Conservation (phyloP, 2,113 vertebrate species). For the Rhizomys pruinosus region DNA sequence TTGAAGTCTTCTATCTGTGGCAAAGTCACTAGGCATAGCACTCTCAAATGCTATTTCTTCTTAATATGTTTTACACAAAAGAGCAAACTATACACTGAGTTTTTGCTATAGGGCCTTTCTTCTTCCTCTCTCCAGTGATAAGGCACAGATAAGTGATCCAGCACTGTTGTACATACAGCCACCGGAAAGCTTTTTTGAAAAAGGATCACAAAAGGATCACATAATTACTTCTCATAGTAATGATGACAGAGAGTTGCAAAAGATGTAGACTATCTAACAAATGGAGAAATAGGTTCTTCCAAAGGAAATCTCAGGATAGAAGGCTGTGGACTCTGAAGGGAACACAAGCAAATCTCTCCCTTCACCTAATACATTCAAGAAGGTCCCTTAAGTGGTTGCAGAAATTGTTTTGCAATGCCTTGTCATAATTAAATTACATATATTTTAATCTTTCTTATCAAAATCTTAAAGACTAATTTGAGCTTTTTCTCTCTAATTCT, state of each 20-base stretch:
- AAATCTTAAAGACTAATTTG: not conserved
- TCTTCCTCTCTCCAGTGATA: slow-evolving; percentile 35
- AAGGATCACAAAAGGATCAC: slow-evolving; percentile 65
- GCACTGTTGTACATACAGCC: not conserved
- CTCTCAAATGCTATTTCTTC: slow-evolving; percentile 23
- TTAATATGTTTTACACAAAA: slow-evolving; percentile 43
- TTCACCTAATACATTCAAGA: no score
- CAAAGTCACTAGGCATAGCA: slow-evolving; percentile 68
- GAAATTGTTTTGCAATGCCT: not conserved
- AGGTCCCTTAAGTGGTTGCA: not conserved
- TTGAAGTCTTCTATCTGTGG: slow-evolving; percentile 75
- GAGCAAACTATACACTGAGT: not conserved
- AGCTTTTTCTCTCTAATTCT: not conserved
- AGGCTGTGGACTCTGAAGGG: not conserved
- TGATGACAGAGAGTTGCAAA: not conserved
- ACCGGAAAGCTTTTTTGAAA: not conserved
- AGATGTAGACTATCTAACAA: not conserved
- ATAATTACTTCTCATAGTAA: slow-evolving; percentile 80
- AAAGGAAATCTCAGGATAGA: not conserved
- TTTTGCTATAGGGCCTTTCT: not conserved
- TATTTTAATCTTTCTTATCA: not conserved
- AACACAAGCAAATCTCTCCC: not conserved
- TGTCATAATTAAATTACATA: not conserved
- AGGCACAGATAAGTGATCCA: slow-evolving; percentile 20
- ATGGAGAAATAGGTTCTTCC: not conserved